A percentile compares a stretch with the other conserved stretches of the same genome.
phyloP scores from a whole-genome alignment of 2,888 invertebrate genomes.

The Xestoiulus laeticollis region DNA sequence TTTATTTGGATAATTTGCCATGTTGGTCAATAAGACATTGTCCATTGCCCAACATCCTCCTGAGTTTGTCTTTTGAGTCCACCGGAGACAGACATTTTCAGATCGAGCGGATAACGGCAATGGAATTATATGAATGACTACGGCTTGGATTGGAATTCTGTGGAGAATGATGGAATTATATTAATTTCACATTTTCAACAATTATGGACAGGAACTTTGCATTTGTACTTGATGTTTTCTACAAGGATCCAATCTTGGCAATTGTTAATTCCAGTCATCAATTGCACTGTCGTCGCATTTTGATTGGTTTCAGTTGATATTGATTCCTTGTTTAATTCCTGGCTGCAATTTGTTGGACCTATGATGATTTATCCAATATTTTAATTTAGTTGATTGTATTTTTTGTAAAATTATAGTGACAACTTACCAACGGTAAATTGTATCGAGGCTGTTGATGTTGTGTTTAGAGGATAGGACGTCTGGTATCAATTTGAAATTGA shows the following conservation, averaged over 20 bases:
- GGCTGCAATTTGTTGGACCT: neutral
- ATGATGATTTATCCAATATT: neutral
- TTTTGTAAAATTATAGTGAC: neutral
- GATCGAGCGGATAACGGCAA: slow-evolving; percentile 61
- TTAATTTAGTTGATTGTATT: neutral
- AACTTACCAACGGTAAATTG: slow-evolving; percentile 63
- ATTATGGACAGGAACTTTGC: too few species aligned
- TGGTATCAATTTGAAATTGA: slow-evolving; percentile 56
- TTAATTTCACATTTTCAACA: too few species aligned
- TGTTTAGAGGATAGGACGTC: slow-evolving; percentile 63
- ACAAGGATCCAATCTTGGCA: neutral
- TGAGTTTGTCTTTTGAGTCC: slow-evolving; percentile 59
- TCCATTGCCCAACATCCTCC: slow-evolving; percentile 65
- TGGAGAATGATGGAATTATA: neutral
- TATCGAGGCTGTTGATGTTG: slow-evolving; percentile 62
- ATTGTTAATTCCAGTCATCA: neutral
- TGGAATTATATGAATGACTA: slow-evolving; percentile 60
- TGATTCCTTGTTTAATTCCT: neutral
- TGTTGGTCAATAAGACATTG: slow-evolving; percentile 63
- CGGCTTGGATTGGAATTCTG: slow-evolving; percentile 17
- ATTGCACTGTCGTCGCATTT: neutral
- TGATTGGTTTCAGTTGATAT: neutral
- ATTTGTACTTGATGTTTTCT: neutral
- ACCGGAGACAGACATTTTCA: slow-evolving; percentile 61
- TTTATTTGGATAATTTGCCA: slow-evolving; percentile 60